These are phyloP conservation scores for Plestiodon gilberti DNA, from an alignment of 2,113 vertebrate species.

Conservation along the genomic window DNA sequence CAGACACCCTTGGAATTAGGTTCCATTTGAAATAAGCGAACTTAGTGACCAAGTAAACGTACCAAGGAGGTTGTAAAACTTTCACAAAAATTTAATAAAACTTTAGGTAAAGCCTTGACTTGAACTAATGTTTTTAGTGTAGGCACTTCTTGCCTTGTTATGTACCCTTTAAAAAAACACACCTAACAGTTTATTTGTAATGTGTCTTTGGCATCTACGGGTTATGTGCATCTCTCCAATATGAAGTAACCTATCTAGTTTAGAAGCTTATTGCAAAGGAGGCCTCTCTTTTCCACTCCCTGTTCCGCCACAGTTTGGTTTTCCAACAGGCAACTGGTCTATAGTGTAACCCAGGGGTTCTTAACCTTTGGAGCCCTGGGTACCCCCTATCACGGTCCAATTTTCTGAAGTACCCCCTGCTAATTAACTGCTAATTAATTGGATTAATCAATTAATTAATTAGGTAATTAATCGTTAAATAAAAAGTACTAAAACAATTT, in stretches of 20 bases:
- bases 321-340: slow-evolving; percentile 34
- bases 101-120: slow-evolving; percentile 14
- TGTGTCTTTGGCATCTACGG: background rate
- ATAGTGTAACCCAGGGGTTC: background rate
- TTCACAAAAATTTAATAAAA: background rate
- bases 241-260: background rate
- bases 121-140: slow-evolving; percentile 14
- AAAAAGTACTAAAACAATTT: no score
- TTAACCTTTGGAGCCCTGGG: no score
- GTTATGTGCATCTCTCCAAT: background rate
- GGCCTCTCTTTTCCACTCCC: slow-evolving; percentile 24
- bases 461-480: no score
- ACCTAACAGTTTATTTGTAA: background rate
- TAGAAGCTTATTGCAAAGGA: background rate
- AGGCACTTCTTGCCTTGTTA: slow-evolving; percentile 4
- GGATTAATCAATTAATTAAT: no score
- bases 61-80: background rate
- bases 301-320: background rate
- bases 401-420: no score
- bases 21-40: slow-evolving; percentile 20
- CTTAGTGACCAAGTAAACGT: background rate
- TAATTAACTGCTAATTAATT: no score
- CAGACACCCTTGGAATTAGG: background rate
- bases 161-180: background rate
- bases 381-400: no score